Percentiles rank a stretch among this genome's conserved stretches.
Evolutionary conservation across 2,113 vertebrate genomes (phyloP).

Genomic region (Anguilla rostrata): DNA sequence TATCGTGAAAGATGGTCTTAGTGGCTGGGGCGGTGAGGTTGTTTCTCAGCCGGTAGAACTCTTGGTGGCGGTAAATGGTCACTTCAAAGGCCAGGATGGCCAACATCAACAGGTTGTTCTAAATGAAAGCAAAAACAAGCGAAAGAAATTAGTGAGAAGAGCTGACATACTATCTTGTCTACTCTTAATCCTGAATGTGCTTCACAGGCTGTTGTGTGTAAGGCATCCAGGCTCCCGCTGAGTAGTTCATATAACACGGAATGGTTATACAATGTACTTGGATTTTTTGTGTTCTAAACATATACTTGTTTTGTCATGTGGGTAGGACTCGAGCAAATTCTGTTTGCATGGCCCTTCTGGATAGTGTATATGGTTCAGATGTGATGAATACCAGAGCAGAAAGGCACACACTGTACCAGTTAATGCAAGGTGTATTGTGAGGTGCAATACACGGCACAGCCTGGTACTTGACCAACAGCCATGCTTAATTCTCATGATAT

Average conservation of each 20-base stretch:
- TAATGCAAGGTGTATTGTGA: background rate
- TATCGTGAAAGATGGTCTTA: constrained; percentile 90
- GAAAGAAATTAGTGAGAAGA: background rate
- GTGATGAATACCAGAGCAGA: background rate
- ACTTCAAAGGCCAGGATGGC: constrained; percentile 92
- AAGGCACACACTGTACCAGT: background rate
- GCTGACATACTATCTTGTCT: background rate
- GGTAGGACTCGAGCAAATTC: background rate
- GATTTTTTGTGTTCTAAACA: background rate
- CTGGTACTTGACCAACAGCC: background rate
- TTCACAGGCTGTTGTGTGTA: background rate
- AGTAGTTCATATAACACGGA: background rate
- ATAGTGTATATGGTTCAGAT: constrained; percentile 1
- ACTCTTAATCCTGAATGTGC: background rate
- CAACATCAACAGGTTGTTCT: constrained; percentile 94
- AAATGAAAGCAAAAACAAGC: constrained; percentile 19
- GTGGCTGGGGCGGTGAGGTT: constrained; percentile 84
- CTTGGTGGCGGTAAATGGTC: constrained; percentile 92
- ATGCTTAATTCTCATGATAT: background rate
- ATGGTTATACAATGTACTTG: background rate
- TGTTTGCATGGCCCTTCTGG: background rate
- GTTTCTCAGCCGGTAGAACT: constrained; percentile 88
- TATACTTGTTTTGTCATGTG: background rate
- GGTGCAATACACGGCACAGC: background rate
- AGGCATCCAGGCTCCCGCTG: background rate